Conservation (phyloP, 2,888 invertebrate species). For the Teleiodes luculella region DNA sequence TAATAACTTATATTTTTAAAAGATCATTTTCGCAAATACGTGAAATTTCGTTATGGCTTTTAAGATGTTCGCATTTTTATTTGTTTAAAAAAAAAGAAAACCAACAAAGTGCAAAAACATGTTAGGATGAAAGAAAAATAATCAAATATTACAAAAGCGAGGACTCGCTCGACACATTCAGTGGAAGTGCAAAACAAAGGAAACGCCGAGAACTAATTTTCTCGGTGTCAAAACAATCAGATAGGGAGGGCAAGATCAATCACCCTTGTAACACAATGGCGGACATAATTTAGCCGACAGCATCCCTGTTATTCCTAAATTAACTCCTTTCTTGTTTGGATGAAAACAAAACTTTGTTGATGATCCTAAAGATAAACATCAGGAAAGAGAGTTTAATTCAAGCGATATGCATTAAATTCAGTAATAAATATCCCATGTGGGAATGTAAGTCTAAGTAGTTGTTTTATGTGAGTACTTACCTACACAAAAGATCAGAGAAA, state of each 20-base stretch:
- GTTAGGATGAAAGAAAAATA: not conserved
- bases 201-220: conserved; percentile 29
- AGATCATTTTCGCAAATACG: too few species aligned
- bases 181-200: conserved; percentile 24
- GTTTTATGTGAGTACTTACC: conserved; percentile 28
- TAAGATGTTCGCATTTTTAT: not conserved
- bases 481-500: too few species aligned
- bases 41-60: too few species aligned
- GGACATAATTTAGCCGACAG: not conserved
- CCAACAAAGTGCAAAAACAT: not conserved
- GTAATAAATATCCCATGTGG: conserved; percentile 48
- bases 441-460: conserved; percentile 33
- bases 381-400: conserved; percentile 22
- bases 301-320: not conserved
- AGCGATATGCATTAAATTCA: conserved; percentile 34
- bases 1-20: not conserved
- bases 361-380: too few species aligned
- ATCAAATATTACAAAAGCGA: not conserved
- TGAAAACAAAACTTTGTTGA: too few species aligned
- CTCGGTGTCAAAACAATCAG: conserved; percentile 32
- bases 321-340: not conserved
- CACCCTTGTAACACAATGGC: conserved; percentile 19
- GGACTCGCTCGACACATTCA: conserved; percentile 9
- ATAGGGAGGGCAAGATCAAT: conserved; percentile 31
- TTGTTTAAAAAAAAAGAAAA: not conserved